A percentile compares a stretch with the other conserved stretches of the same genome.
These are phyloP conservation scores for Corythucha ciliata DNA, from an alignment of 2,888 invertebrate species.

Conservation along the genomic window DNA sequence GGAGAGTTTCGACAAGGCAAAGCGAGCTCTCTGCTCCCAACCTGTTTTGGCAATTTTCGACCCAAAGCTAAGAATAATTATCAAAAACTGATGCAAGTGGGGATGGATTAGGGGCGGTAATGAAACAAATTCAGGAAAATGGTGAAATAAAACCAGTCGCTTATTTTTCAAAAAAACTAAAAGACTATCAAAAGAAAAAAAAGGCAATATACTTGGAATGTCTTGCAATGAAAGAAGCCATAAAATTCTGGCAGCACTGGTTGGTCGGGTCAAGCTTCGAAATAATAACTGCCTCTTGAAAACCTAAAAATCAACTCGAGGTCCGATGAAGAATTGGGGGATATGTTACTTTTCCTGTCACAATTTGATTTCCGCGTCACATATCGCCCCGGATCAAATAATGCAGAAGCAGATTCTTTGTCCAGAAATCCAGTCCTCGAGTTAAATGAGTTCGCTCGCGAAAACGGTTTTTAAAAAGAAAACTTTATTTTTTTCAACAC, in stretches of 20 bases:
- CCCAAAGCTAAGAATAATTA: background rate
- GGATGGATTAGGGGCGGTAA: background rate
- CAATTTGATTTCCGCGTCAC: conserved; percentile 11
- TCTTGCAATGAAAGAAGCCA: conserved; percentile 1
- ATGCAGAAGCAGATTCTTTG: conserved; percentile 8
- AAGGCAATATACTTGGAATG: conserved; percentile 2
- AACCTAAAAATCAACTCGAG: conserved; percentile 4
- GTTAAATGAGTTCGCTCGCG: no score
- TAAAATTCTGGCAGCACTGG: no score
- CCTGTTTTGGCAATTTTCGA: conserved; percentile 3
- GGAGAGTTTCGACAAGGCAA: no score
- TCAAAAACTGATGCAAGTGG: no score
- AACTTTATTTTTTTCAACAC: no score
- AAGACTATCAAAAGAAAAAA: conserved; percentile 2
- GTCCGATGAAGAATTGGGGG: conserved; percentile 13
- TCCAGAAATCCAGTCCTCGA: conserved; percentile 12
- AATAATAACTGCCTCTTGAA: no score
- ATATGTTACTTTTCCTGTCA: conserved; percentile 11
- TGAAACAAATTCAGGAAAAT: background rate
- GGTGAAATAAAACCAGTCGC: background rate
- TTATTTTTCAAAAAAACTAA: conserved; percentile 1
- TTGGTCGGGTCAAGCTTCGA: conserved; percentile 3
- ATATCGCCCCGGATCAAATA: background rate
- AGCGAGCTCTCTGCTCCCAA: background rate
- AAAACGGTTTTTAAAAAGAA: no score